Evolutionary conservation across 1,140 invertebrate species (phyloP).

Genomic region (Trichoplusia ni): DNA sequence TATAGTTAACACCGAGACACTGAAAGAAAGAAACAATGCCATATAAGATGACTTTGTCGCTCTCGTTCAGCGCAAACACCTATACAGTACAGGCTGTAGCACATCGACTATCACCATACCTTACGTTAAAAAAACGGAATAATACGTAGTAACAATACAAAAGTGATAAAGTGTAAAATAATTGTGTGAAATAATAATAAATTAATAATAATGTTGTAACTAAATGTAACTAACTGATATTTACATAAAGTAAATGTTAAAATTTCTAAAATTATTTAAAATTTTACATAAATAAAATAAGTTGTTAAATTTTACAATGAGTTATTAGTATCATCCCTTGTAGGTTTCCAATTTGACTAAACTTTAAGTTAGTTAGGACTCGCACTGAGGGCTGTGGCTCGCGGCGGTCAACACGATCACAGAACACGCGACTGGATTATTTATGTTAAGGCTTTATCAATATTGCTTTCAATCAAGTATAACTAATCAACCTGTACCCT

Average conservation of each 20-base stretch:
- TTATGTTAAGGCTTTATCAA: too few relatives aligned
- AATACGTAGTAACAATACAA: constrained; percentile 31
- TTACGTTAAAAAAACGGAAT: constrained; percentile 22
- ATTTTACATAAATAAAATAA: constrained; percentile 27
- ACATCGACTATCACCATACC: not conserved
- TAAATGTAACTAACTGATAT: constrained; percentile 28
- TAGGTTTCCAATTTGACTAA: constrained; percentile 27
- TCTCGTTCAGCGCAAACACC: not conserved
- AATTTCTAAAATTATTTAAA: too few relatives aligned
- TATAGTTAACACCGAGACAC: not conserved
- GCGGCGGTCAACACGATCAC: too few relatives aligned
- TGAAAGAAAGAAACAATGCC: not conserved
- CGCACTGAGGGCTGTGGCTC: not conserved
- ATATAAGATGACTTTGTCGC: not conserved
- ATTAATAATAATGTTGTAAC: too few relatives aligned
- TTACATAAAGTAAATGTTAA: constrained; percentile 27
- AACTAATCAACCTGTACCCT: too few relatives aligned
- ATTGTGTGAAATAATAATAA: constrained; percentile 25
- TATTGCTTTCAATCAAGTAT: too few relatives aligned
- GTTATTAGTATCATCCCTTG: constrained; percentile 21
- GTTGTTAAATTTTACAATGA: constrained; percentile 25
- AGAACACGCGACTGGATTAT: too few relatives aligned
- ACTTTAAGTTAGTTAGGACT: constrained; percentile 20
- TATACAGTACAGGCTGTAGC: not conserved
- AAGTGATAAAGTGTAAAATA: too few relatives aligned